A percentile compares a stretch with the other conserved stretches of the same genome.
Conservation (phyloP, 2,888 invertebrate genomes). For the Drosophila histrio region DNA sequence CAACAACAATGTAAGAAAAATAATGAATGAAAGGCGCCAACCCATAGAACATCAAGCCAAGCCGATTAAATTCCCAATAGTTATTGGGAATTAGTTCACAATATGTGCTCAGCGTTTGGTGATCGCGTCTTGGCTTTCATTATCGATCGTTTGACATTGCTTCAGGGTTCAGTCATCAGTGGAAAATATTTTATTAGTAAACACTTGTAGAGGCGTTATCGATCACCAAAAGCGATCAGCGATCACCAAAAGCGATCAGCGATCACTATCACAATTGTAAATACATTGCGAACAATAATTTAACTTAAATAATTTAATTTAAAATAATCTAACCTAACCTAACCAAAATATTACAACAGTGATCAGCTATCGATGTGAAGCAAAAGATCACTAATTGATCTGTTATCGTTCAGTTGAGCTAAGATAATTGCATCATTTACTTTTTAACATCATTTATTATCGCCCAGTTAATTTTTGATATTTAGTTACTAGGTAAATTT, state of each 20-base stretch:
- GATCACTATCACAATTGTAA: too few relatives aligned
- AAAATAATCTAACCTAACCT: too few relatives aligned
- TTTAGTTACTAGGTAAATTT: neutral
- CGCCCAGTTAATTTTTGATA: neutral
- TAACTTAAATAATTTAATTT: too few relatives aligned
- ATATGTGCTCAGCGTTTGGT: neutral
- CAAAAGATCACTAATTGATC: neutral
- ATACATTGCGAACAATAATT: too few relatives aligned
- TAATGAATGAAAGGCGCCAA: slow-evolving; percentile 7
- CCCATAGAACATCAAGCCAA: neutral
- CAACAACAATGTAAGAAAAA: neutral
- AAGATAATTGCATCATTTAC: too few relatives aligned
- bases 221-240: too few relatives aligned
- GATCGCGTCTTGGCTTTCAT: neutral
- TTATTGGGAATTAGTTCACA: neutral
- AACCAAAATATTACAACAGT: too few relatives aligned
- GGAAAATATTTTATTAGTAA: neutral
- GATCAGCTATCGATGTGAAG: too few relatives aligned
- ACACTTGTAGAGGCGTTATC: too few relatives aligned
- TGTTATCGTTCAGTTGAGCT: neutral
- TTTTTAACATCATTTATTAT: neutral
- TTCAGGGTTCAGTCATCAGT: neutral
- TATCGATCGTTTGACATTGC: neutral
- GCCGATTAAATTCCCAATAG: neutral
- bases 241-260: too few relatives aligned